These are phyloP conservation scores for Goniozus legneri DNA, from an alignment of 1,140 invertebrate genomes.

Conservation along the genomic window DNA sequence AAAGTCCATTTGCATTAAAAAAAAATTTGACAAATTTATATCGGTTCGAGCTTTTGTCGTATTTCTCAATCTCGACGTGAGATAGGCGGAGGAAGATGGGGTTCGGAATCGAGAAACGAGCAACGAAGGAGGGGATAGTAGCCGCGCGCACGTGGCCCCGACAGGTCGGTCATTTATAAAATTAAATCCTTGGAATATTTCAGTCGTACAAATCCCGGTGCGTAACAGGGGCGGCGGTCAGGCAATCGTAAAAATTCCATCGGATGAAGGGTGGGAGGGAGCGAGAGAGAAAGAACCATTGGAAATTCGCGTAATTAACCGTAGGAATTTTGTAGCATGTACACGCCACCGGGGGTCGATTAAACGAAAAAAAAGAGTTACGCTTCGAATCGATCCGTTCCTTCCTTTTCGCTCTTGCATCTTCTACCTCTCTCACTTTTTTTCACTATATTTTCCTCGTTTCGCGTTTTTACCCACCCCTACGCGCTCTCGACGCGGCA, in stretches of 20 bases:
- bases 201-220: constrained; percentile 26
- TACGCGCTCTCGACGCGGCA: too few species aligned
- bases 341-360: constrained; percentile 37
- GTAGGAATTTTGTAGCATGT: constrained; percentile 41
- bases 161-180: constrained; percentile 35
- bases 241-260: constrained; percentile 46
- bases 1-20: too few species aligned
- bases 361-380: constrained; percentile 48
- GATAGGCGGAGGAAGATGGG: too few species aligned
- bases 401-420: constrained; percentile 3
- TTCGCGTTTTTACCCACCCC: too few species aligned
- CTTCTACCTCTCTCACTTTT: constrained; percentile 13
- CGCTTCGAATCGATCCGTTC: constrained; percentile 29
- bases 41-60: too few species aligned
- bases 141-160: constrained; percentile 17
- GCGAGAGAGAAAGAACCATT: too few species aligned
- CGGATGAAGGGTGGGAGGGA: too few species aligned
- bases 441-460: constrained; percentile 11
- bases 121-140: too few species aligned
- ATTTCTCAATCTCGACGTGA: too few species aligned
- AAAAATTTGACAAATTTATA: too few species aligned
- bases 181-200: constrained; percentile 41
- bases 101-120: too few species aligned
- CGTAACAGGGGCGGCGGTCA: constrained; percentile 14
- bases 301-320: constrained; percentile 51